phyloP scores from a whole-genome alignment of 2,113 vertebrate species.

The Agelaius tricolor region DNA sequence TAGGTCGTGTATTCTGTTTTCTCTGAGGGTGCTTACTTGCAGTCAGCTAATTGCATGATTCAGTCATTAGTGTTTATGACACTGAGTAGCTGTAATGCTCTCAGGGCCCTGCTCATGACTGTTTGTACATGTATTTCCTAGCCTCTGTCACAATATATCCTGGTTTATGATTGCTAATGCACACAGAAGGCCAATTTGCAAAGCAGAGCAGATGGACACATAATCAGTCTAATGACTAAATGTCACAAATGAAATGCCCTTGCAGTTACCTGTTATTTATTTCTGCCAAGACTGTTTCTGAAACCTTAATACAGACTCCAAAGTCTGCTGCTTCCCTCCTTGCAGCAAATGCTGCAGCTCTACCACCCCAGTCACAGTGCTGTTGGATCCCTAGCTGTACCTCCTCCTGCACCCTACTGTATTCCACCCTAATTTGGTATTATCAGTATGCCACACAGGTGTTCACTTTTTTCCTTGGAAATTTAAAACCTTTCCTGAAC shows the following conservation, averaged over 20 bases:
- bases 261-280: not conserved
- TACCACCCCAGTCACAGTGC: not conserved
- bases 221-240: constrained; percentile 6
- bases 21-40: not conserved
- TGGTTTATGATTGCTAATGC: not conserved
- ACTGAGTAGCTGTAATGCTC: not conserved
- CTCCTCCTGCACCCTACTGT: not conserved
- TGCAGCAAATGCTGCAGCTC: not conserved
- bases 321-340: not conserved
- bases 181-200: not conserved
- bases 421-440: fast-evolving
- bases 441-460: not conserved
- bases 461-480: not conserved
- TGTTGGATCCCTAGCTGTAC: not conserved
- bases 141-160: not conserved
- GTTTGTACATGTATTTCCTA: not conserved
- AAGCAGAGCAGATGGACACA: constrained; percentile 26
- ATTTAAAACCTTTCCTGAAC: not conserved
- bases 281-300: not conserved
- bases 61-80: not conserved
- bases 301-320: not conserved
- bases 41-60: not conserved
- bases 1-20: not conserved
- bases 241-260: not conserved
- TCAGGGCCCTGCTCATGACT: not conserved